phyloP scores from a whole-genome alignment of 2,888 invertebrate species.

The Microplitis manilae region DNA sequence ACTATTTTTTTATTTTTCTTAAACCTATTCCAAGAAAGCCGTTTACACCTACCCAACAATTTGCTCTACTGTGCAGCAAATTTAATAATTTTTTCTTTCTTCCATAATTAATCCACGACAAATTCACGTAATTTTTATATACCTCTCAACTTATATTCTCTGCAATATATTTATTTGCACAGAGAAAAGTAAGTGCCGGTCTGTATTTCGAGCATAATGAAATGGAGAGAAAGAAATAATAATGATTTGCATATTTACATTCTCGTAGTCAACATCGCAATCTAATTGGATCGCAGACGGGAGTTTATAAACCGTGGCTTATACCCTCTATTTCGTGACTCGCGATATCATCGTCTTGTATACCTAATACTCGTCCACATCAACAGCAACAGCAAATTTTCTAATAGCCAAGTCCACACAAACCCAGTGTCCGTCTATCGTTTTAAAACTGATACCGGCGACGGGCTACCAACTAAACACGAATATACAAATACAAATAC shows the following conservation, averaged over 20 bases:
- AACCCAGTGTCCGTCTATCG: conserved; percentile 13
- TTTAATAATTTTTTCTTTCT: too few species aligned
- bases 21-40: neutral
- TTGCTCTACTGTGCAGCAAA: neutral
- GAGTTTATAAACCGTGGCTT: conserved; percentile 33
- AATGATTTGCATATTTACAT: conserved; percentile 36
- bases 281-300: conserved; percentile 56
- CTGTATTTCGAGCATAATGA: neutral
- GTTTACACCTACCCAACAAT: neutral
- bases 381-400: neutral
- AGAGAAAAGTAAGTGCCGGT: neutral
- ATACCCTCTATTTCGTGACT: conserved; percentile 56
- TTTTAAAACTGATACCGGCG: conserved; percentile 4
- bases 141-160: too few species aligned
- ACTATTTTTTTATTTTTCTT: conserved; percentile 56
- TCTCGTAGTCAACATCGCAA: conserved; percentile 42
- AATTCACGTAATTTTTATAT: neutral
- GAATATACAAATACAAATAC: neutral
- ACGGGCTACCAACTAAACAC: conserved; percentile 5
- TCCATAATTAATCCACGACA: neutral
- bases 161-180: neutral
- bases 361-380: too few species aligned
- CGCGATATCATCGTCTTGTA: conserved; percentile 42
- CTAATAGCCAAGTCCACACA: conserved; percentile 15
- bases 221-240: neutral